Conservation (phyloP, 2,113 vertebrate genomes). For the Stegastes partitus region DNA sequence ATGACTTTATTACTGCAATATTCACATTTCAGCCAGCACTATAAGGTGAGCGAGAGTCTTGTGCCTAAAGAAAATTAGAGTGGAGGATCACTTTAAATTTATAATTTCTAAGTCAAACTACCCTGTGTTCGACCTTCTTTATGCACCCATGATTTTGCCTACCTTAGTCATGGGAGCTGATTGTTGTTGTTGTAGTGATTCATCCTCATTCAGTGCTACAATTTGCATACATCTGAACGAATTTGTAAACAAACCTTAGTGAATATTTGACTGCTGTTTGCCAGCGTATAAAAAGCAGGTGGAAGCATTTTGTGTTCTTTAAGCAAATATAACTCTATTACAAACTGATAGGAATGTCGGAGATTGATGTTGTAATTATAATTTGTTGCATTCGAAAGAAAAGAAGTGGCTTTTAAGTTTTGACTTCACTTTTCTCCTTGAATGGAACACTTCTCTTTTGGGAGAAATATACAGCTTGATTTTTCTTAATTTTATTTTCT, state of each 20-base stretch:
- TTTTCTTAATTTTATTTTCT: not conserved
- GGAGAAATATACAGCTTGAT: not conserved
- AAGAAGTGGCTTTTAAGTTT: not conserved
- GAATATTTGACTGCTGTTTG: not conserved
- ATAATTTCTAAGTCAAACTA: slow-evolving; percentile 9
- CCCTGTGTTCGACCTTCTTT: slow-evolving; percentile 2
- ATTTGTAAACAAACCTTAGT: slow-evolving; percentile 10
- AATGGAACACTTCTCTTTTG: slow-evolving; percentile 5
- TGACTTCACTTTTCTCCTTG: slow-evolving; percentile 16
- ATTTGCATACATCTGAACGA: slow-evolving; percentile 13
- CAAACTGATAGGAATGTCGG: not conserved
- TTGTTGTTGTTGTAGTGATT: slow-evolving; percentile 22
- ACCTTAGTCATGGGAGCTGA: slow-evolving; percentile 12
- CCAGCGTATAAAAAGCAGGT: not conserved
- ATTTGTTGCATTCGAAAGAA: not conserved
- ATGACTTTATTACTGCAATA: slow-evolving; percentile 6
- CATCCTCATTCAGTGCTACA: slow-evolving; percentile 15
- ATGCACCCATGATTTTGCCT: slow-evolving; percentile 4
- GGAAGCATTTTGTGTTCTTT: slow-evolving; percentile 8
- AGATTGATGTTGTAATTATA: not conserved
- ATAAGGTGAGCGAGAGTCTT: slow-evolving; percentile 29
- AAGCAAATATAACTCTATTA: not conserved
- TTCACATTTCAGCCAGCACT: slow-evolving; percentile 33
- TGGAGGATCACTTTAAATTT: slow-evolving; percentile 23
- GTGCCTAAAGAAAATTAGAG: not conserved